These are phyloP conservation scores for Piezodorus guildinii DNA, from an alignment of 1,140 invertebrate genomes.

Conservation along the genomic window DNA sequence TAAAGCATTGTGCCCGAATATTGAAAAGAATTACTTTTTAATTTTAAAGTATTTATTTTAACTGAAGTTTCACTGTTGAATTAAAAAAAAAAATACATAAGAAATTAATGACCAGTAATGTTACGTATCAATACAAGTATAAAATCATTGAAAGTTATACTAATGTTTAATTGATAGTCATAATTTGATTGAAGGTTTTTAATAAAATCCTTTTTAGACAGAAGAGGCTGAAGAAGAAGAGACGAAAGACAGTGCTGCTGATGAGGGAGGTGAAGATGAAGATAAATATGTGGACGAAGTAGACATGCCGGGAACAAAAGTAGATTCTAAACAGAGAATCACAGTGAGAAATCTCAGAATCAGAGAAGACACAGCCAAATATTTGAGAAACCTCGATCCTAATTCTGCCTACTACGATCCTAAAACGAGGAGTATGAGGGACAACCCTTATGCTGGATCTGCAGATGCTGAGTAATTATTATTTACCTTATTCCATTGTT, in stretches of 20 bases:
- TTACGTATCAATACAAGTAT: too few relatives aligned
- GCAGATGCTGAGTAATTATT: conserved; percentile 46
- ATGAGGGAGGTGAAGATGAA: conserved; percentile 74
- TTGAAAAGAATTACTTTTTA: too few relatives aligned
- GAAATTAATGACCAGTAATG: too few relatives aligned
- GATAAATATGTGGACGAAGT: conserved; percentile 94
- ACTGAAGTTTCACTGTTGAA: too few relatives aligned
- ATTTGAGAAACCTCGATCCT: conserved; percentile 90
- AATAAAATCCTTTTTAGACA: not conserved
- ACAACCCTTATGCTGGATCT: conserved; percentile 69
- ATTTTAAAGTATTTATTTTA: too few relatives aligned
- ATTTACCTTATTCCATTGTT: not conserved
- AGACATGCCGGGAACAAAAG: conserved; percentile 98
- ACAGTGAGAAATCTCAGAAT: conserved; percentile 96
- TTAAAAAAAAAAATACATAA: too few relatives aligned
- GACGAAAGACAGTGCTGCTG: conserved; percentile 34
- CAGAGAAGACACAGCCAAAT: conserved; percentile 97
- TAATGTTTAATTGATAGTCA: too few relatives aligned
- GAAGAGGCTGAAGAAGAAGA: conserved; percentile 18
- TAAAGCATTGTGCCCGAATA: too few relatives aligned
- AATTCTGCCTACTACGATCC: conserved; percentile 99
- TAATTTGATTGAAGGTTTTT: too few relatives aligned
- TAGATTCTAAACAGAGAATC: conserved; percentile 97
- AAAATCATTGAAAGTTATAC: too few relatives aligned
- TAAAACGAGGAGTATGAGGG: conserved; percentile 96